phyloP scores from a whole-genome alignment of 2,888 invertebrate species.

The Rhingia campestris region DNA sequence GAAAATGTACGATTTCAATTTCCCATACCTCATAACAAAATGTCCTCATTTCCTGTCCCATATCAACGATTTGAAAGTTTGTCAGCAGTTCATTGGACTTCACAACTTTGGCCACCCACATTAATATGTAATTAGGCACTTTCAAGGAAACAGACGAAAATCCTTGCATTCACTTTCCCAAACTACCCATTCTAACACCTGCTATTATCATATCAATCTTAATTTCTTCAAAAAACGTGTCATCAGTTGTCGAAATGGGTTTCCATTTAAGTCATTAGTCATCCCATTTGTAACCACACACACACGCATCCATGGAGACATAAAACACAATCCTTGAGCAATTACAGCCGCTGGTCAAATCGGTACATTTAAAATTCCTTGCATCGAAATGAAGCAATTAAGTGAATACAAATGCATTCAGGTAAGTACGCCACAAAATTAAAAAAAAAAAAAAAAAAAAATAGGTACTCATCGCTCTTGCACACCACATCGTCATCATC shows the following conservation, averaged over 20 bases:
- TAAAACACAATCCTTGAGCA: neutral
- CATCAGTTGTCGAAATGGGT: conserved; percentile 15
- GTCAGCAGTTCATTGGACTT: too few species aligned
- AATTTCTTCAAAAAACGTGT: neutral
- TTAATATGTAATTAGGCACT: neutral
- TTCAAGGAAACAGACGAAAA: neutral
- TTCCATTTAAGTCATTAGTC: conserved; percentile 39
- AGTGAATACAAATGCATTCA: conserved; percentile 47
- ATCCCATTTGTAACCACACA: conserved; percentile 40
- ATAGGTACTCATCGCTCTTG: conserved; percentile 30
- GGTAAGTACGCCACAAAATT: neutral
- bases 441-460: conserved; percentile 27
- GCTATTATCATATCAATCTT: neutral
- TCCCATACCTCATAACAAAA: too few species aligned
- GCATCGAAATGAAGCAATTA: conserved; percentile 68
- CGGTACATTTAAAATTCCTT: conserved; percentile 61
- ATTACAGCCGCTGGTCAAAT: conserved; percentile 37
- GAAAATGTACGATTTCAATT: too few species aligned
- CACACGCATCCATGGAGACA: conserved; percentile 2
- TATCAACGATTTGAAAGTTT: too few species aligned
- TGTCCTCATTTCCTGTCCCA: too few species aligned
- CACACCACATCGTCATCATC: conserved; percentile 18
- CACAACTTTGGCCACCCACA: neutral
- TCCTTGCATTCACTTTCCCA: neutral
- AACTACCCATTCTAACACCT: neutral